Evolutionary conservation across 2,113 vertebrate species (phyloP), one percentile per base, ranked within the genome.

Genomic region (Symphodus melops): DNA sequence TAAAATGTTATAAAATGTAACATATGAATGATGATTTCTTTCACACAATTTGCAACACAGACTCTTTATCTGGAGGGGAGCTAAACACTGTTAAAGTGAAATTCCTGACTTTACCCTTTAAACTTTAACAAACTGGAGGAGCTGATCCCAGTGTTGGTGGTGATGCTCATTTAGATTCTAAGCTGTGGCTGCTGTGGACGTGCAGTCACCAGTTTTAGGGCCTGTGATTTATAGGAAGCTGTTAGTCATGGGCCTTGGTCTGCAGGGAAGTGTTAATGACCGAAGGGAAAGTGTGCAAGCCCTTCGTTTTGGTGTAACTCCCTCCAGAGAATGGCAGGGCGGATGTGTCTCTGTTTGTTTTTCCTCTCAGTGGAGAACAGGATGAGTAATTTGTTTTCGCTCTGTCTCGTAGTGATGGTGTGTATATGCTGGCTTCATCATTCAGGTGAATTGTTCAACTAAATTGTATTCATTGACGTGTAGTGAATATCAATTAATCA

Each of bases 181-280:
- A 3, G 25, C 41, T 48, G 42, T 56, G 33, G 20, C 48, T 57
- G 54, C 55, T 44, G 12, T 70, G 71, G 66, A 48, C 58, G 46
- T 11, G 9, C 68, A 9, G 69, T 39, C 59, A 57, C 20, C 53
- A 74, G 61, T 82, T 85, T 86, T 68, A 73, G 65, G n/a, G 65
- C 33, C 37, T 63, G 55, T 84, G 81, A 81, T 88, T 87, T 80
- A 74, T 49, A 63, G 75, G 81, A 77, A 76, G 65, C 65, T 76
- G 44, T 82, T 82, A 63, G 82, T 77, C 69, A 64, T 20, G 3
- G 14, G 60, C 44, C 56, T 54, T 11, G 17, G 53, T 58, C 74
- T 69, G 36, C 55, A 74, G 64, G 56, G 75, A 82, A 79, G 83
- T 88, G 83, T 84, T 88, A 81, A 87, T 88, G 87, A 83, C 73